Conservation (phyloP, 2,888 invertebrate species). For the Holacanthella duospinosa region DNA sequence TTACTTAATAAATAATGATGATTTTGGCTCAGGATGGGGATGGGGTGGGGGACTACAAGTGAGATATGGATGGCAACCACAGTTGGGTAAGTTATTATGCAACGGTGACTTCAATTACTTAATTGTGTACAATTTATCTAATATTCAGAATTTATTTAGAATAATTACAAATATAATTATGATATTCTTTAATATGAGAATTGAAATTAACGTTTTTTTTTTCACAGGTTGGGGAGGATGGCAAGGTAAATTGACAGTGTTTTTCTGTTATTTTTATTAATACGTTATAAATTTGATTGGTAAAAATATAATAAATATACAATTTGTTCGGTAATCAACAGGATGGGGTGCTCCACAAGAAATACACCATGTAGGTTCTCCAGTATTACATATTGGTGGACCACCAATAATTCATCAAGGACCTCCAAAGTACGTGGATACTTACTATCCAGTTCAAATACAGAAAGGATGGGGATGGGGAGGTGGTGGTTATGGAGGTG, state of each 20-base stretch:
- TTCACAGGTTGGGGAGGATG: no score
- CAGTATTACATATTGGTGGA: not conserved
- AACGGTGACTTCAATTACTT: no score
- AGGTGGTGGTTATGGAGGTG: constrained; percentile 7
- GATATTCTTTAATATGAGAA: no score
- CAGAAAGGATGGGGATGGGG: constrained; percentile 1
- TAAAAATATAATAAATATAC: no score
- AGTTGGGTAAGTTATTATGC: not conserved
- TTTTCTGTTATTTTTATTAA: no score
- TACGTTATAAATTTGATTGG: no score
- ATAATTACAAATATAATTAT: no score
- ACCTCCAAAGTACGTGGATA: not conserved
- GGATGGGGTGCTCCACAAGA: not conserved
- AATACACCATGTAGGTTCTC: not conserved
- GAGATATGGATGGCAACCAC: not conserved
- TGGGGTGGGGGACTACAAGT: not conserved
- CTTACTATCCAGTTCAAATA: not conserved
- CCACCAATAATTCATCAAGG: constrained; percentile 1
- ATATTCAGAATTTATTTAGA: no score
- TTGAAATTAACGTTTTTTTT: no score
- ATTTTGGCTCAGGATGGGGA: not conserved
- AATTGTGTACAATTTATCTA: no score
- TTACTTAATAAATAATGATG: not conserved
- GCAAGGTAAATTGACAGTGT: no score
- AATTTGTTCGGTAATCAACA: no score